Percentiles rank a stretch among this genome's conserved stretches.
Evolutionary conservation across 2,888 invertebrate species (phyloP).

Genomic region (Gastrophysa polygoni): DNA sequence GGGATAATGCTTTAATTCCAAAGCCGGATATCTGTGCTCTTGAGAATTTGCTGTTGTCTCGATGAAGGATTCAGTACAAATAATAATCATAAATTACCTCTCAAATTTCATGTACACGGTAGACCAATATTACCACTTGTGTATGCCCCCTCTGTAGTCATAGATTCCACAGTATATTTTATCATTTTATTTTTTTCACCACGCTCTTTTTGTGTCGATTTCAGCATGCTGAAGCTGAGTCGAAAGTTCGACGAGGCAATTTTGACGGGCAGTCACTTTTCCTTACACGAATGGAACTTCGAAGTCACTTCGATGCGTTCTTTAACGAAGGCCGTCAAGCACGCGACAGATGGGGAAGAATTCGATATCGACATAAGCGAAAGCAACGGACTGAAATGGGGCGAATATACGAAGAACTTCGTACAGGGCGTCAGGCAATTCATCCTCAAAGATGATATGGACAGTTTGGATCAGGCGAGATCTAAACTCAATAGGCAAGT

Average conservation of each 20-base stretch:
- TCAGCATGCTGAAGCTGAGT: constrained; percentile 84
- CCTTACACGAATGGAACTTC: constrained; percentile 84
- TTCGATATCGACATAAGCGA: constrained; percentile 70
- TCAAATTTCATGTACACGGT: no score
- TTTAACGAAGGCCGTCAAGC: constrained; percentile 62
- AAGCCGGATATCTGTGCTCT: no score
- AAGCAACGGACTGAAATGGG: constrained; percentile 72
- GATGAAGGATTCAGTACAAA: no score
- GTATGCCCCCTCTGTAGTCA: no score
- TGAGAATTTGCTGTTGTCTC: no score
- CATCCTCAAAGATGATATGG: constrained; percentile 77
- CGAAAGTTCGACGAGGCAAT: constrained; percentile 79
- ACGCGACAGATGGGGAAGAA: constrained; percentile 62
- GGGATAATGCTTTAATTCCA: no score
- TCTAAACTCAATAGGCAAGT: constrained; percentile 69
- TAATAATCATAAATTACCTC: no score
- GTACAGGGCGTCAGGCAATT: constrained; percentile 83
- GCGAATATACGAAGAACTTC: constrained; percentile 78
- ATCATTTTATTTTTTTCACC: constrained; percentile 12
- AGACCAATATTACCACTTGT: no score
- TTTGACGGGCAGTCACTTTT: constrained; percentile 82
- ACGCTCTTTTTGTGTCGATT: constrained; percentile 40
- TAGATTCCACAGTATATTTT: not conserved
- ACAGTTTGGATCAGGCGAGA: constrained; percentile 68
- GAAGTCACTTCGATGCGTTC: constrained; percentile 67